Percentiles rank a stretch among this genome's conserved stretches.
Evolutionary conservation across 2,113 vertebrate genomes (phyloP).

Genomic region (Turnix velox): DNA sequence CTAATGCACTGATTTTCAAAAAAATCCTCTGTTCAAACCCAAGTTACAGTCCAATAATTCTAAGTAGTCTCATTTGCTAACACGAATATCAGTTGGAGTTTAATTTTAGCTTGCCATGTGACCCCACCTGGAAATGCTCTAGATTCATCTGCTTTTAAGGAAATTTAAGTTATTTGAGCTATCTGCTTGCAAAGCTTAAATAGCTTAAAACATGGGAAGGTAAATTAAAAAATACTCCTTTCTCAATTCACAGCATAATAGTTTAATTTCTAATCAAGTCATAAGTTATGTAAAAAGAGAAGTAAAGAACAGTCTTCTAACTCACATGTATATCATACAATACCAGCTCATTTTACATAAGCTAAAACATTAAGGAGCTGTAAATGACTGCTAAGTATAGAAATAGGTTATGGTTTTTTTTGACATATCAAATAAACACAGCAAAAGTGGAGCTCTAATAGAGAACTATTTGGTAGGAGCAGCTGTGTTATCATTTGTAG

Average conservation of each 20-base stretch:
- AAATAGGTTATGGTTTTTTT: not conserved
- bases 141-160: not conserved
- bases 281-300: not conserved
- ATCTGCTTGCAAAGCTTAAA: too few relatives aligned
- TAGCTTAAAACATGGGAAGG: accelerated
- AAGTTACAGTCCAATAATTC: not conserved
- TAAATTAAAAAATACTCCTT: not conserved
- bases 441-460: not conserved
- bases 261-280: not conserved
- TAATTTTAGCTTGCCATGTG: not conserved
- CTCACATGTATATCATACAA: not conserved
- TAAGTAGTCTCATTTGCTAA: not conserved
- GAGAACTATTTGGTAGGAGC: accelerated
- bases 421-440: not conserved
- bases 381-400: not conserved
- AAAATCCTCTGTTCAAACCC: not conserved
- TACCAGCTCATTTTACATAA: not conserved
- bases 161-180: too few relatives aligned
- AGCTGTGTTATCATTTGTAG: not conserved
- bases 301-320: not conserved
- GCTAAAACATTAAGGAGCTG: not conserved
- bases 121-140: not conserved
- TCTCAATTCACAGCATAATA: not conserved
- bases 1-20: not conserved
- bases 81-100: not conserved